A percentile compares a stretch with the other conserved stretches of the same genome.
Conservation (phyloP, 2,113 vertebrate species). For the Hippocampus zosterae region DNA sequence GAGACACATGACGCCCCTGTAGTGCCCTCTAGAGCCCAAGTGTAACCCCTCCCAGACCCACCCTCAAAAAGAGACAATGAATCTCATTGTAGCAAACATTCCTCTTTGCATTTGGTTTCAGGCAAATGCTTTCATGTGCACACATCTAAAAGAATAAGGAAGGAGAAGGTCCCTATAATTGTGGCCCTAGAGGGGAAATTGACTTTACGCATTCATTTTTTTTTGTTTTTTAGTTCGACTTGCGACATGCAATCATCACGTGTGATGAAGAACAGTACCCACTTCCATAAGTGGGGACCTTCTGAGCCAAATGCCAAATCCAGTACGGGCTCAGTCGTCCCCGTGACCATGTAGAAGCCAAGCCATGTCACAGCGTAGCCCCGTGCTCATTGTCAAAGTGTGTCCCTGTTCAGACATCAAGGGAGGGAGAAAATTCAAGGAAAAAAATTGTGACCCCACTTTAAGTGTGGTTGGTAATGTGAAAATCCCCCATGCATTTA, state of each 20-base stretch:
- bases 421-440: too few species aligned
- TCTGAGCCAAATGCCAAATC: too few species aligned
- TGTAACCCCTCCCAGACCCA: neutral
- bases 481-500: neutral
- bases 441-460: neutral
- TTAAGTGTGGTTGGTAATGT: neutral
- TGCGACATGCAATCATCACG: neutral
- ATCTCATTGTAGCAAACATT: neutral
- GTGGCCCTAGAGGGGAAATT: neutral
- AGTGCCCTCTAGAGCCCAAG: neutral
- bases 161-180: neutral
- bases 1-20: neutral
- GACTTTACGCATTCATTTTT: neutral
- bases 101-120: neutral
- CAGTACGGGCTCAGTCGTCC: neutral
- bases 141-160: conserved; percentile 7
- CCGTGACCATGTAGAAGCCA: neutral
- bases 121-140: conserved; percentile 1
- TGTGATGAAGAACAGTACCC: neutral
- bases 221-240: neutral
- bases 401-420: neutral
- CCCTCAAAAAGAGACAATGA: neutral
- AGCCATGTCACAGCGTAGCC: neutral
- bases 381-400: neutral
- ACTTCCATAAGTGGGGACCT: neutral